Conservation (phyloP, 2,113 vertebrate genomes). For the Scomber scombrus region DNA sequence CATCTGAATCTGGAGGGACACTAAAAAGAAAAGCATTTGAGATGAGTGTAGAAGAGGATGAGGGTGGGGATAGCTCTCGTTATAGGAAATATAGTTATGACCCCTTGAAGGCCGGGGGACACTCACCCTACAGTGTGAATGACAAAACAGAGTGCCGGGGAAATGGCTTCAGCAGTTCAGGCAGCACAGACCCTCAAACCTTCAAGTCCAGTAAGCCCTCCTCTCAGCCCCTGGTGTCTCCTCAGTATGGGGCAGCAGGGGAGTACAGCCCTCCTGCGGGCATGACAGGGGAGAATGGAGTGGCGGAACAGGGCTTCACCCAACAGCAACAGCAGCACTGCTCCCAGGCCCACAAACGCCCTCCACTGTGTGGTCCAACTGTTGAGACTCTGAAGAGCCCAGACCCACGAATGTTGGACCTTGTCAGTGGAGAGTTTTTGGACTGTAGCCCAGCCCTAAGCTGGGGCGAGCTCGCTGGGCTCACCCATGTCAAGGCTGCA, state of each 20-base stretch:
- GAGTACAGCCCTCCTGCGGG: constrained; percentile 88
- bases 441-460: constrained; percentile 90
- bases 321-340: constrained; percentile 79
- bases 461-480: constrained; percentile 93
- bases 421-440: constrained; percentile 90
- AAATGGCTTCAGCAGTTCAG: constrained; percentile 84
- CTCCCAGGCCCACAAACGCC: constrained; percentile 78
- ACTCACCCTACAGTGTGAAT: constrained; percentile 85
- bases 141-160: constrained; percentile 90
- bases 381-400: constrained; percentile 87
- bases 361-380: constrained; percentile 65
- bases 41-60: constrained; percentile 85
- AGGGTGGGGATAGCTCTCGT: constrained; percentile 82
- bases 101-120: constrained; percentile 86
- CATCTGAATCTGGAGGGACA: constrained; percentile 83
- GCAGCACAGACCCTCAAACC: constrained; percentile 80
- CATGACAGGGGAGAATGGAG: constrained; percentile 85
- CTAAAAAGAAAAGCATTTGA: constrained; percentile 95
- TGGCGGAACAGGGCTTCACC: constrained; percentile 77
- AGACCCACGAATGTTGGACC: constrained; percentile 89
- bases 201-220: constrained; percentile 89
- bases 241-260: constrained; percentile 82
- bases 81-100: constrained; percentile 94
- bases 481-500: constrained; percentile 89
- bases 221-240: constrained; percentile 87